Percentiles rank a stretch among this genome's conserved stretches.
These are phyloP conservation scores for Busseola fusca DNA, from an alignment of 2,888 invertebrate genomes.

Conservation along the genomic window DNA sequence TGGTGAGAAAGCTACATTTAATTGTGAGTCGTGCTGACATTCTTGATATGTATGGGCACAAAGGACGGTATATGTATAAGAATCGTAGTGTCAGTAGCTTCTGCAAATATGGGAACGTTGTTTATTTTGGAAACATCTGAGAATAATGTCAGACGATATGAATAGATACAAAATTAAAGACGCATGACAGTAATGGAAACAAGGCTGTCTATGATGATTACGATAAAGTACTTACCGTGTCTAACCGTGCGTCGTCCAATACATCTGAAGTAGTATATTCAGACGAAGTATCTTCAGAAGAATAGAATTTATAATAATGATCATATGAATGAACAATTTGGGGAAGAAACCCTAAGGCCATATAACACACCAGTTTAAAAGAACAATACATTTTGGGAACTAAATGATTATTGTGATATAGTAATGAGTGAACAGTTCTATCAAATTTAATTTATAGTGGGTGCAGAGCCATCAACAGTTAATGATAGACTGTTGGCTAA, in stretches of 20 bases:
- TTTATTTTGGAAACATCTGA: not conserved
- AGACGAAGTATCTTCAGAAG: constrained; percentile 53
- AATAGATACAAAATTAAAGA: not conserved
- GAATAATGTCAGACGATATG: not conserved
- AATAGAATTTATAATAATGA: constrained; percentile 27
- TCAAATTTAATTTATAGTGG: constrained; percentile 45
- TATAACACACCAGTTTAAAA: constrained; percentile 17
- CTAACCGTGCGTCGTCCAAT: constrained; percentile 80
- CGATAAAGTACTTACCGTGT: constrained; percentile 75
- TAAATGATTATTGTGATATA: constrained; percentile 1
- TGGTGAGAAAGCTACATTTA: constrained; percentile 2
- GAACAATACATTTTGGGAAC: constrained; percentile 41
- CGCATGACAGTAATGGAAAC: not conserved
- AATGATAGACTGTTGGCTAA: constrained; percentile 62
- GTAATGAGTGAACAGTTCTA: constrained; percentile 19
- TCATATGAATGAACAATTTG: constrained; percentile 40
- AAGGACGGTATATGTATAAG: not conserved
- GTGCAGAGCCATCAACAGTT: constrained; percentile 41
- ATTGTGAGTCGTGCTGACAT: constrained; percentile 14
- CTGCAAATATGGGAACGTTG: not conserved
- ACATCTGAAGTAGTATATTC: constrained; percentile 66
- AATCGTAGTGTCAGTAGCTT: not conserved
- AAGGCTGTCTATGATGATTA: not conserved
- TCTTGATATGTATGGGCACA: not conserved
- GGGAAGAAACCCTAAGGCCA: constrained; percentile 19